phyloP scores from a whole-genome alignment of 2,888 invertebrate genomes.

The Tyria jacobaeae region DNA sequence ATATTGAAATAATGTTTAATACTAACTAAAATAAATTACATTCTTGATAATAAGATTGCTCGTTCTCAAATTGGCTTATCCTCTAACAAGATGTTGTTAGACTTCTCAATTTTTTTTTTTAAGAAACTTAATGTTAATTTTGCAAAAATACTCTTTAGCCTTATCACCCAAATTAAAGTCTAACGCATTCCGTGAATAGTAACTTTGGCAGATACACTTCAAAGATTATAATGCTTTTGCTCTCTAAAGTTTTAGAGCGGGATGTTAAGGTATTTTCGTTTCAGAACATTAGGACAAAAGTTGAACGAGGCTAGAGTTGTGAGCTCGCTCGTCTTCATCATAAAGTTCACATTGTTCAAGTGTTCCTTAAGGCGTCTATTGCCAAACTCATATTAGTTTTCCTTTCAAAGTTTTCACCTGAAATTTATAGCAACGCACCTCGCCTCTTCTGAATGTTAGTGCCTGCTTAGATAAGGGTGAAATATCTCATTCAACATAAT shows the following conservation, averaged over 20 bases:
- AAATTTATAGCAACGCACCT: not conserved
- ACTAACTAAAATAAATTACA: too few relatives aligned
- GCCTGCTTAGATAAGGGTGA: not conserved
- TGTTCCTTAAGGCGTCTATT: not conserved
- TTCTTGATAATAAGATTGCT: slow-evolving; percentile 19
- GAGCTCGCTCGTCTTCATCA: slow-evolving; percentile 18
- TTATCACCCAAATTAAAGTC: slow-evolving; percentile 24
- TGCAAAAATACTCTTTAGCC: slow-evolving; percentile 11
- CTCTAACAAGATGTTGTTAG: slow-evolving; percentile 24
- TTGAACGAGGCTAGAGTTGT: slow-evolving; percentile 12
- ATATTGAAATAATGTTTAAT: too few relatives aligned
- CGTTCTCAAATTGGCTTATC: slow-evolving; percentile 31
- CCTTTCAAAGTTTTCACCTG: not conserved
- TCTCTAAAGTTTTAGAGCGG: slow-evolving; percentile 22
- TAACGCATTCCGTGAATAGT: slow-evolving; percentile 36
- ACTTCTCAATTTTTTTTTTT: slow-evolving; percentile 13
- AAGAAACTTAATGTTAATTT: slow-evolving; percentile 32
- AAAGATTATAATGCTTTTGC: slow-evolving; percentile 39
- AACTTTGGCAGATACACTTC: slow-evolving; percentile 26
- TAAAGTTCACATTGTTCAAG: slow-evolving; percentile 11
- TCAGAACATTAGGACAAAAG: slow-evolving; percentile 27
- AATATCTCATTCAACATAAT: not conserved
- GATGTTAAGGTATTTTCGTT: slow-evolving; percentile 26
- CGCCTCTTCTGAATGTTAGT: not conserved
- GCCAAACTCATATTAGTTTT: not conserved